Percentiles rank a stretch among this genome's conserved stretches.
phyloP scores from a whole-genome alignment of 2,888 invertebrate species.

The Agrochola macilenta region DNA sequence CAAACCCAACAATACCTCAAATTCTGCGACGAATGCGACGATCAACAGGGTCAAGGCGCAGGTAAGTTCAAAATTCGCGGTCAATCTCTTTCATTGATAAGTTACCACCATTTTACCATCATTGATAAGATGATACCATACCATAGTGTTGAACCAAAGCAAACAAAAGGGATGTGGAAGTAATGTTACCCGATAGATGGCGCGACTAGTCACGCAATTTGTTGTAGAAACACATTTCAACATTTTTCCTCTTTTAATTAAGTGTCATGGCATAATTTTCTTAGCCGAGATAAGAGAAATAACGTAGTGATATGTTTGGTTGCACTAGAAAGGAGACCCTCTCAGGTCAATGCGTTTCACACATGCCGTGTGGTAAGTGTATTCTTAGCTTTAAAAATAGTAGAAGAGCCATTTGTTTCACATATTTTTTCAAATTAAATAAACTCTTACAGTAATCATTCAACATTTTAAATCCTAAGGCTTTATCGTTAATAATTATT shows the following conservation, averaged over 20 bases:
- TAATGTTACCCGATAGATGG: background rate
- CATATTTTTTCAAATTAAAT: background rate
- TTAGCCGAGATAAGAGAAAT: background rate
- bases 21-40: slow-evolving; percentile 21
- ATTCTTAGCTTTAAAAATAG: slow-evolving; percentile 15
- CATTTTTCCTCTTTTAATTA: too few species aligned
- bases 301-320: background rate
- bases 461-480: background rate
- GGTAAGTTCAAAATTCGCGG: slow-evolving; percentile 49
- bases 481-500: background rate
- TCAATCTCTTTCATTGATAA: slow-evolving; percentile 15
- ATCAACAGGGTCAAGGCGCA: slow-evolving; percentile 16
- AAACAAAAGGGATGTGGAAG: background rate
- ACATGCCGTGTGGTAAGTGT: background rate
- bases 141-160: slow-evolving; percentile 14
- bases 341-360: background rate
- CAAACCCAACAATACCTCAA: background rate
- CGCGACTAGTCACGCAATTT: background rate
- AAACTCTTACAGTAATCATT: background rate
- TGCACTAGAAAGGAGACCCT: background rate
- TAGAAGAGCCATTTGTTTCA: background rate
- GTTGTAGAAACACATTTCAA: background rate
- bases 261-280: background rate
- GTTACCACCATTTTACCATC: slow-evolving; percentile 5
- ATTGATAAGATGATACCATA: background rate